Conservation (phyloP, 1,140 invertebrate species). For the Aphelenchoides fujianensis region DNA sequence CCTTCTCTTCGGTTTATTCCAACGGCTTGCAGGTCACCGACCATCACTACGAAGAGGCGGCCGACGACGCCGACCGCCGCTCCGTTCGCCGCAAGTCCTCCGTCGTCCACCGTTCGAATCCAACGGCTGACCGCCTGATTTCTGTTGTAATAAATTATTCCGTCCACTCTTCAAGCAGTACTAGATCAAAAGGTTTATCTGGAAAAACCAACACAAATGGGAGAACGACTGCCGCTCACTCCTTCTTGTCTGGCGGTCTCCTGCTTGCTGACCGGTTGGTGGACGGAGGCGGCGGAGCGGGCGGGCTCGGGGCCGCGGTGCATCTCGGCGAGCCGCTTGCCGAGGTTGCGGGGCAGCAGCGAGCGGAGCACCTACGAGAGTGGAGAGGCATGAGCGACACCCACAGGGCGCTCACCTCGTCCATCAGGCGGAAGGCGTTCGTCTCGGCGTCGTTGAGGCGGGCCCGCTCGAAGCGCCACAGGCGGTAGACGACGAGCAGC, state of each 20-base stretch:
- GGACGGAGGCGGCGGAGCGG: neutral
- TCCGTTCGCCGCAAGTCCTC: too few species aligned
- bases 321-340: neutral
- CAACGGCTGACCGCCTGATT: neutral
- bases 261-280: neutral
- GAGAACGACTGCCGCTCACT: neutral
- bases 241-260: neutral
- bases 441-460: slow-evolving; percentile 4
- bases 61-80: too few species aligned
- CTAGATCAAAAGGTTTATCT: too few species aligned
- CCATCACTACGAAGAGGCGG: neutral
- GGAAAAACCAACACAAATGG: neutral
- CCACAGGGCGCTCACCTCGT: neutral
- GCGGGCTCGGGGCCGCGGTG: neutral
- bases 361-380: slow-evolving; percentile 3
- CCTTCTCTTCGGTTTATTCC: neutral
- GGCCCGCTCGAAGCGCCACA: neutral
- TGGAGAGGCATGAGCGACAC: neutral
- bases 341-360: neutral
- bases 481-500: neutral
- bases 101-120: neutral
- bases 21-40: too few species aligned
- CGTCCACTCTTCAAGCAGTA: too few species aligned
- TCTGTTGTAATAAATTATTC: too few species aligned
- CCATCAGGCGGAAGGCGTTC: neutral